Evolutionary conservation across 2,797 vertebrate species (phyloP), one percentile per base, ranked within the genome.

Genomic region (Danio tinwini): DNA sequence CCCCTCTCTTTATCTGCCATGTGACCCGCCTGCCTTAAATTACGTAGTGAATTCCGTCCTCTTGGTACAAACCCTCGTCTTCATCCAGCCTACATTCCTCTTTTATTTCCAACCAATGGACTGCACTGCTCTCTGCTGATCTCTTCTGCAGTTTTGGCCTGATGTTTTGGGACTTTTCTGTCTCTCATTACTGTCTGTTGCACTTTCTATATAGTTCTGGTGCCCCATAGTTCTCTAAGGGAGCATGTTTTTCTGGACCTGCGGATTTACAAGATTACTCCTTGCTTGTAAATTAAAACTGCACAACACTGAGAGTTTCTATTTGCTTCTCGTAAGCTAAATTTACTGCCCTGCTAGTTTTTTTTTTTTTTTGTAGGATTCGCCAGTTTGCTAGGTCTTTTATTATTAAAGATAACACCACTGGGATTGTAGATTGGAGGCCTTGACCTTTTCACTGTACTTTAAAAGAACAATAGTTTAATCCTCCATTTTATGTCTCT

Each of bases 401-500:
- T 29, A 29, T 50, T 81, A 74, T 58, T 79, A 56, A 68, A 80
- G 76, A 74, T 59, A 71, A 40, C 59, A 81, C 81, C 71, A 45
- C 77, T 75, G 37, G 64, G 78, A 84, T 84, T 69, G 47, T 42
- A 64, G 62, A 75, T 84, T 83, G 63, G 74, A 87, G 81, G 78
- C 62, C 7, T 81, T 91, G 86, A 88, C 82, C 87, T 88, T 83
- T 87, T 80, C 17, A 73, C 68, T 21, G 78, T 78, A 74, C 90
- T 72, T 88, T 84, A 87, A 87, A 86, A 21, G 79, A 79, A 82
- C 77, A 85, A 87, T 88, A 86, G 82, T 85, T 79, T 91, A 90
- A 93, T 90, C 89, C 76, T 1, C 5, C 53, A 84, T 86, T 86
- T 91, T 89, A 90, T 89, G 87, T 55, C 2, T 47, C 65, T 81